These are phyloP conservation scores for Chamaetylas fuelleborni DNA, from an alignment of 2,113 vertebrate species.

Conservation along the genomic window DNA sequence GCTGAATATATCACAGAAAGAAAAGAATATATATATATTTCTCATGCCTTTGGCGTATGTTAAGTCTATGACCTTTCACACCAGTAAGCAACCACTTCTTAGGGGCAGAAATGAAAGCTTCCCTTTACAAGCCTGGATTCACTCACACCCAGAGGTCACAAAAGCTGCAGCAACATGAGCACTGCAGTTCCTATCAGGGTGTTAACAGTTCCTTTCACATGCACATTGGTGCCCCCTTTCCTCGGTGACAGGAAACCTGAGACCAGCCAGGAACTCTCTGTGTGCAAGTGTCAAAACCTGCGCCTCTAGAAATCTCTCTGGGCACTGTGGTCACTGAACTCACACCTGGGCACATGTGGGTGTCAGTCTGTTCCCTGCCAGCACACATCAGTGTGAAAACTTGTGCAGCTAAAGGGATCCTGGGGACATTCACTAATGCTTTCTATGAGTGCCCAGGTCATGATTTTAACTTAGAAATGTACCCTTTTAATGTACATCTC, in stretches of 20 bases:
- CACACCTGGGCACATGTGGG: rapidly evolving
- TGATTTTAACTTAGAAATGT: neutral
- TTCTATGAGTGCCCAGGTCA: neutral
- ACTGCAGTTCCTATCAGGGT: neutral
- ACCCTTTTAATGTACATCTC: neutral
- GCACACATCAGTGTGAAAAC: rapidly evolving
- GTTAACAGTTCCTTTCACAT: neutral
- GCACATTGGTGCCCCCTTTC: neutral
- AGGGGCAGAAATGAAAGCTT: neutral
- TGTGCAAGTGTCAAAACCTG: neutral
- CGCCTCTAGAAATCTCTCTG: neutral
- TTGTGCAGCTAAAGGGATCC: neutral
- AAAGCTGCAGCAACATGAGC: neutral
- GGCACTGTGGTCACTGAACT: neutral
- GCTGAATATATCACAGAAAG: neutral
- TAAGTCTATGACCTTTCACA: neutral
- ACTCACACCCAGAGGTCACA: neutral
- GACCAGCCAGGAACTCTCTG: neutral
- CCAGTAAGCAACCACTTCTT: neutral
- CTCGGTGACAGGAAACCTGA: neutral
- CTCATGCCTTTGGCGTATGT: neutral
- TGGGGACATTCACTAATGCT: neutral
- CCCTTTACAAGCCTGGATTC: neutral
- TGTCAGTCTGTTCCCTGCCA: neutral
- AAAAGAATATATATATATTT: neutral